A percentile compares a stretch with the other conserved stretches of the same genome.
These are phyloP conservation scores for Ypsolopha sequella DNA, from an alignment of 2,888 invertebrate species.

Conservation along the genomic window DNA sequence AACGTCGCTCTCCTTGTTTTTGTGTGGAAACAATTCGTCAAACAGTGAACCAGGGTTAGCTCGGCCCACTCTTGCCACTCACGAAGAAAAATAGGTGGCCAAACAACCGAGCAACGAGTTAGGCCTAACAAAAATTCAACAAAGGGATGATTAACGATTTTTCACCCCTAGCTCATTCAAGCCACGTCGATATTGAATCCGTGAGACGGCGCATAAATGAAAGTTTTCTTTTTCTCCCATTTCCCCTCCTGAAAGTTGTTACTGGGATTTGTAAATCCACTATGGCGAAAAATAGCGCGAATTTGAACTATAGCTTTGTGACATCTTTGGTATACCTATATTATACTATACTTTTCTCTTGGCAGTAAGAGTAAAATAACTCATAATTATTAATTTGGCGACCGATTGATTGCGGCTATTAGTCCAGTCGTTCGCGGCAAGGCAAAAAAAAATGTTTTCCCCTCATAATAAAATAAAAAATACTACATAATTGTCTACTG, in stretches of 20 bases:
- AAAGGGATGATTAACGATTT: conserved; percentile 71
- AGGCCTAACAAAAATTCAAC: conserved; percentile 69
- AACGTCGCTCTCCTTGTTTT: conserved; percentile 28
- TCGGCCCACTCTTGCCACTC: conserved; percentile 46
- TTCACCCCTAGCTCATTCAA: conserved; percentile 64
- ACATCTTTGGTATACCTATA: background rate
- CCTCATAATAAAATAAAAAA: no score
- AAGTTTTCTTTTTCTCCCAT: conserved; percentile 49
- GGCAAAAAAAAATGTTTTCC: no score
- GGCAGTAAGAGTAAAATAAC: no score
- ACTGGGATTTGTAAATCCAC: conserved; percentile 1
- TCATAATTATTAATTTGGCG: no score
- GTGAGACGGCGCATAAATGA: conserved; percentile 66
- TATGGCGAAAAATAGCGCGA: background rate
- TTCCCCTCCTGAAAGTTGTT: conserved; percentile 11
- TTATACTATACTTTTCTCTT: no score
- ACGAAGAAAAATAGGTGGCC: conserved; percentile 64
- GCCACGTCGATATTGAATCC: conserved; percentile 69
- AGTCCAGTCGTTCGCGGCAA: no score
- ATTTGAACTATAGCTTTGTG: no score
- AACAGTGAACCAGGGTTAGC: conserved; percentile 32
- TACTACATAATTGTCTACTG: no score
- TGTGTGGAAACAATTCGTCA: conserved; percentile 64
- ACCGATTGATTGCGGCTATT: no score
- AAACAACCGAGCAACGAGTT: conserved; percentile 69